Percentiles rank a stretch among this genome's conserved stretches.
phyloP scores from a whole-genome alignment of 2,888 invertebrate genomes.

The Eupithecia exiguata region DNA sequence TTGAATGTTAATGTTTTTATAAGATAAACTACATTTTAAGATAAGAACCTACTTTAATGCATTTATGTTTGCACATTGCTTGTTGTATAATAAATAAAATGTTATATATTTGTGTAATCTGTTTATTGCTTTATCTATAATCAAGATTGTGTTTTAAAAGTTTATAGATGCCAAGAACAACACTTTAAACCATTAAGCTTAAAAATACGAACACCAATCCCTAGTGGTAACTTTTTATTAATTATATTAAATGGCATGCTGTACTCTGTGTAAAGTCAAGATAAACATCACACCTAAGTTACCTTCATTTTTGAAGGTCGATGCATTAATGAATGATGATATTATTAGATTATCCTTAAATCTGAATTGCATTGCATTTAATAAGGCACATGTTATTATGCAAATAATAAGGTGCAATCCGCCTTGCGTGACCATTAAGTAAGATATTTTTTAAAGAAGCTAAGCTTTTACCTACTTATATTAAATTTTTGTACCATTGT shows the following conservation, averaged over 20 bases:
- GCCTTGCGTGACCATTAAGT: background rate
- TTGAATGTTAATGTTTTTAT: slow-evolving; percentile 8
- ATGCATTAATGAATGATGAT: background rate
- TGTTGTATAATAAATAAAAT: slow-evolving; percentile 55
- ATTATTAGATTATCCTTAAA: background rate
- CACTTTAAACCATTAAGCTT: background rate
- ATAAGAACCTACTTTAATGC: slow-evolving; percentile 19
- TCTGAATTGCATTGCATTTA: background rate
- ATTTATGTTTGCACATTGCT: slow-evolving; percentile 48
- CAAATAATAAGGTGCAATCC: slow-evolving; percentile 8
- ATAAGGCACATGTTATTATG: background rate
- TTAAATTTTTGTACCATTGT: background rate
- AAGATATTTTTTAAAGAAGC: background rate
- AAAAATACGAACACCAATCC: slow-evolving; percentile 11
- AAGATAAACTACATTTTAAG: slow-evolving; percentile 12
- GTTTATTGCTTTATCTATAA: slow-evolving; percentile 14
- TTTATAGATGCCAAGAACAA: background rate
- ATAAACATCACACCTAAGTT: background rate
- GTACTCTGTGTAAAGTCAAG: background rate
- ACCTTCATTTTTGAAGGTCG: background rate
- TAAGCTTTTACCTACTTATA: background rate
- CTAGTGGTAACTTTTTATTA: slow-evolving; percentile 11
- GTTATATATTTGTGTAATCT: slow-evolving; percentile 33
- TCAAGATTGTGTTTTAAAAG: background rate
- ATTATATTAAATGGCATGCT: background rate